Base-by-base conservation (phyloP, 2,888 invertebrate species). In the Eremobia ochroleuca region DNA sequence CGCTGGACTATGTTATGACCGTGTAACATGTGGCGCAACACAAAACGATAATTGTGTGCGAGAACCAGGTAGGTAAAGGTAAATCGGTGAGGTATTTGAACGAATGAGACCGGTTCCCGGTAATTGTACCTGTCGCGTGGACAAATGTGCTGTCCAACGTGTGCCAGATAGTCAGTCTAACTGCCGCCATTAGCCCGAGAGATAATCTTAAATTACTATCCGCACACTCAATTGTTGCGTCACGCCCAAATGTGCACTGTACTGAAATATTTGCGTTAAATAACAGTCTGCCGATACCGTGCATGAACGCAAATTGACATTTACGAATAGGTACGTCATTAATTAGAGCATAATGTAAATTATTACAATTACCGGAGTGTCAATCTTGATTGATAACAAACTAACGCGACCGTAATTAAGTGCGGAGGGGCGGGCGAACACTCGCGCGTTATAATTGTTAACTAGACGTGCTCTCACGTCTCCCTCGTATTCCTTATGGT, bases 111-210 rank as follows among this genome's bases (percentile, higher is more conserved):
- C 90, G 92, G 92, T 94, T 93, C 92, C 91, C 92, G 87, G 95
- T 96, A 96, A 96, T 96, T 95, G 96, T 93, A 92, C 92, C 95
- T 95, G 96, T 96, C 96, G 92, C 87, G 90, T 87, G 93, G 93
- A 96, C 94, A 95, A 96, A 96, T 96, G 94, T 92, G 88, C 92
- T 92, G 92, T 93, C 93, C 93, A 89, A 91, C 92, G 92, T 90
- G 92, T 92, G 93, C 94, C 93, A 92, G 94, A 94, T 94, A 95
- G 93, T 94, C 94, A 93, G 91, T 92, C 91, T 94, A 94, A 95
- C 94, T 92, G 93, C 94, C 90, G 92, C 95, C 92, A 94, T 95
- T 94, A 94, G 91, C 93, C 91, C 87, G 83, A 87, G 91, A 92
- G 94, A 94, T 94, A 94, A 93, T 94, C 93, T 94, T 92, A 92